Conservation (phyloP, 2,113 vertebrate species). For the Chunga burmeisteri region DNA sequence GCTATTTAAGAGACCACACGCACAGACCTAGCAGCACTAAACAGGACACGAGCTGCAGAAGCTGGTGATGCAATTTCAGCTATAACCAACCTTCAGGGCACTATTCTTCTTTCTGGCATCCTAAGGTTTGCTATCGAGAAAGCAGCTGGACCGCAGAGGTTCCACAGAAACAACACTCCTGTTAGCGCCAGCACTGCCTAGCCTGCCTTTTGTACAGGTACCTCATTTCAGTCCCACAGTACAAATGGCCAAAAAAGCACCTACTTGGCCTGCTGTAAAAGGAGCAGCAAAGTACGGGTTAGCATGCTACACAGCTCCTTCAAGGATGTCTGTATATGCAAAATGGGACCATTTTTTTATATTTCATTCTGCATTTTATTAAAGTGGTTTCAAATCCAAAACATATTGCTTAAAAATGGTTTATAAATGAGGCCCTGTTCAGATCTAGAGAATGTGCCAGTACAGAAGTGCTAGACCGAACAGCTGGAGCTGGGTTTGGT, state of each 20-base stretch:
- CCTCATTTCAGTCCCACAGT: accelerated
- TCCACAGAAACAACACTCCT: not conserved
- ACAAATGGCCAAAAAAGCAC: not conserved
- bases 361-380: not conserved
- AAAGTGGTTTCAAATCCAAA: not conserved
- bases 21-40: not conserved
- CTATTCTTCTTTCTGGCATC: not conserved
- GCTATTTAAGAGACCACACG: not conserved
- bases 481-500: not conserved
- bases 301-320: not conserved
- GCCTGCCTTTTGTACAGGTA: not conserved
- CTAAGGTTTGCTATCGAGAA: not conserved
- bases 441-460: not conserved
- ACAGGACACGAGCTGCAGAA: not conserved
- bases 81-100: not conserved
- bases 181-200: not conserved
- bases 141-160: not conserved
- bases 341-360: not conserved
- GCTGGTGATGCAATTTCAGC: not conserved
- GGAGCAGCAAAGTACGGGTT: not conserved
- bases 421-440: not conserved
- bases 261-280: accelerated
- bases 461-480: not conserved
- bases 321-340: not conserved
- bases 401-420: not conserved